These are phyloP conservation scores for Gymnocheta viridis DNA, from an alignment of 2,888 invertebrate genomes.

Conservation along the genomic window DNA sequence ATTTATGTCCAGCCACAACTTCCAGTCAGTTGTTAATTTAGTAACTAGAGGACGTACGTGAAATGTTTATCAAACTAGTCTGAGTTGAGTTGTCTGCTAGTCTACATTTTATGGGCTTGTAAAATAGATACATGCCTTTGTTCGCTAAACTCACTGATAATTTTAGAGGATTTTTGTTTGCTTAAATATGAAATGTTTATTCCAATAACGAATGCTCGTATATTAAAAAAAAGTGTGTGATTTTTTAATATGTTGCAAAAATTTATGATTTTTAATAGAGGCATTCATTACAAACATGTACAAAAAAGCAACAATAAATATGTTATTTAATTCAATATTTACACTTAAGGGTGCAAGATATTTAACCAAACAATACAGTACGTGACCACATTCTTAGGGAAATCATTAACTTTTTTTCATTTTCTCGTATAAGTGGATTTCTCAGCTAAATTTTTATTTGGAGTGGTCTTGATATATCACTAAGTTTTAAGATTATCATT, in stretches of 20 bases:
- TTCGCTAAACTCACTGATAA: slow-evolving; percentile 61
- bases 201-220: slow-evolving; percentile 44
- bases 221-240: slow-evolving; percentile 36
- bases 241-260: slow-evolving; percentile 22
- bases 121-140: slow-evolving; percentile 18
- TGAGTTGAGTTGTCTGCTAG: slow-evolving; percentile 7
- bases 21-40: slow-evolving; percentile 68
- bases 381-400: no score
- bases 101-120: slow-evolving; percentile 17
- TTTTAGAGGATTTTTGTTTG: slow-evolving; percentile 38
- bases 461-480: no score
- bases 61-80: slow-evolving; percentile 62
- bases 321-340: no score
- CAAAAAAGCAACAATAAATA: background rate
- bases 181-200: background rate
- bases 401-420: no score
- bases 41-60: slow-evolving; percentile 71
- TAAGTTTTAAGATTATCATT: no score
- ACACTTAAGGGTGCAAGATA: no score
- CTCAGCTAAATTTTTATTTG: no score
- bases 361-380: no score
- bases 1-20: slow-evolving; percentile 70
- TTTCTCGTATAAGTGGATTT: no score
- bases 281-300: background rate
- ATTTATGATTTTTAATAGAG: background rate